Conservation (phyloP, 2,113 vertebrate genomes). For the Grammomys dolichurus region DNA sequence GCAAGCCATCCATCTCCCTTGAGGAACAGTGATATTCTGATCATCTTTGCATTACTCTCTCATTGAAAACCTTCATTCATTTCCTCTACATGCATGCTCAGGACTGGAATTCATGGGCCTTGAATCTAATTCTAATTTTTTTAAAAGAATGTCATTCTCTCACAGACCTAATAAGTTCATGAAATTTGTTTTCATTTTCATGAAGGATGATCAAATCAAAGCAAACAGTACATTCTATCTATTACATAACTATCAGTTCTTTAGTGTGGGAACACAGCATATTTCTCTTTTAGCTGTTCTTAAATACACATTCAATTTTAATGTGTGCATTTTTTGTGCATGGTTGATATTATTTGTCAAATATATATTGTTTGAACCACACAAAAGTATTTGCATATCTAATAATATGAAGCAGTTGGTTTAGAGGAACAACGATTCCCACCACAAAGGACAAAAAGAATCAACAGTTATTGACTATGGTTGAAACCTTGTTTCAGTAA, state of each 20-base stretch:
- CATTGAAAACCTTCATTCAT: too few relatives aligned
- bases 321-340: not conserved
- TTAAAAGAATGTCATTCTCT: too few relatives aligned
- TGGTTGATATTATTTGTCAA: not conserved
- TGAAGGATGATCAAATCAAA: too few relatives aligned
- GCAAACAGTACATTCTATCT: too few relatives aligned
- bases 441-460: not conserved
- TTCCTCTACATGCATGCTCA: too few relatives aligned
- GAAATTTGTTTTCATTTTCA: too few relatives aligned
- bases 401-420: not conserved
- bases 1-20: too few relatives aligned
- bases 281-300: not conserved
- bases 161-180: too few relatives aligned
- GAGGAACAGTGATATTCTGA: too few relatives aligned
- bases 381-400: not conserved
- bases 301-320: not conserved
- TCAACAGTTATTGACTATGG: not conserved
- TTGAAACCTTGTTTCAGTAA: too few relatives aligned
- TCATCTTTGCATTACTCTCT: not conserved
- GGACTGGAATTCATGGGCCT: too few relatives aligned
- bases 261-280: not conserved
- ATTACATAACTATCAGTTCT: not conserved
- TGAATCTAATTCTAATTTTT: too few relatives aligned
- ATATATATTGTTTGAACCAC: not conserved
- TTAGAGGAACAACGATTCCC: not conserved